These are phyloP conservation scores for Nasonia giraulti DNA, from an alignment of 1,140 invertebrate species.

Conservation along the genomic window DNA sequence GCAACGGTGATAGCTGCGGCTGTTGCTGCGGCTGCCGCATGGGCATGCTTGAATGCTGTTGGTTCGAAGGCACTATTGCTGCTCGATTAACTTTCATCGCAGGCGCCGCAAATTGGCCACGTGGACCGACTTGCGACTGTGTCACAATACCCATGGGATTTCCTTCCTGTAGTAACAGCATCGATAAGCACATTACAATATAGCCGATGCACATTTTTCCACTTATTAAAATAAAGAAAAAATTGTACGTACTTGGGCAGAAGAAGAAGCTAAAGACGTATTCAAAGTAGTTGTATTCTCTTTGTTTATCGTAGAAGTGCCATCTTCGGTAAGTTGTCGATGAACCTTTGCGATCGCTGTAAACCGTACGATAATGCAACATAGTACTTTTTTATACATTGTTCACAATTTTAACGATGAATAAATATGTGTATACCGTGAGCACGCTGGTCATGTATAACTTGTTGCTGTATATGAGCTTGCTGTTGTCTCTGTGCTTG, in stretches of 20 bases:
- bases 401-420: background rate
- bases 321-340: conserved; percentile 74
- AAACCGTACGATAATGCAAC: conserved; percentile 52
- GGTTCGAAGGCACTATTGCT: conserved; percentile 66
- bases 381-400: conserved; percentile 34
- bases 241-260: conserved; percentile 63
- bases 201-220: background rate
- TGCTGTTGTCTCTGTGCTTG: conserved; percentile 87
- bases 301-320: conserved; percentile 63
- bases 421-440: conserved; percentile 75
- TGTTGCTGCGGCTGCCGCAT: conserved; percentile 62
- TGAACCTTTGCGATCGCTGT: conserved; percentile 77
- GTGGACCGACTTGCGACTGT: conserved; percentile 58
- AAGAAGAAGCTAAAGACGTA: conserved; percentile 76
- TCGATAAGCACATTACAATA: conserved; percentile 5
- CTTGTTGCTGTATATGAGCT: conserved; percentile 86
- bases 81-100: conserved; percentile 72
- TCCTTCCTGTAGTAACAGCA: conserved; percentile 64
- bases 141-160: conserved; percentile 64
- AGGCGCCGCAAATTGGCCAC: conserved; percentile 71
- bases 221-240: background rate
- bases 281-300: conserved; percentile 70
- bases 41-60: conserved; percentile 66
- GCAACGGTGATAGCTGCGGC: background rate
- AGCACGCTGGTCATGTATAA: conserved; percentile 83